A percentile compares a stretch with the other conserved stretches of the same genome.
These are phyloP conservation scores for Fistularia commersonii DNA, from an alignment of 2,797 vertebrate species.

Conservation along the genomic window DNA sequence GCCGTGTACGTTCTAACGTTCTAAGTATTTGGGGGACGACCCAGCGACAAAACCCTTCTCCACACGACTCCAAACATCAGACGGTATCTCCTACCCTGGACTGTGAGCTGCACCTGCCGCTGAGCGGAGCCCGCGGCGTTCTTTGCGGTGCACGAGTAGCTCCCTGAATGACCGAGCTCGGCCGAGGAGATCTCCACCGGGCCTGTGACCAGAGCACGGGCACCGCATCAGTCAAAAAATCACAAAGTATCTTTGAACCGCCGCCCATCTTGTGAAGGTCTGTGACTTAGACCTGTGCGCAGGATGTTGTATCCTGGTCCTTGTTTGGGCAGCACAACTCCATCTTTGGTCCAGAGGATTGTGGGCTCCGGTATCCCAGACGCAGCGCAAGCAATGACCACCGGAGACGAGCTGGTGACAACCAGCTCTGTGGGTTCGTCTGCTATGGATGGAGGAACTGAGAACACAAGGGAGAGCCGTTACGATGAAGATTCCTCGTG, in stretches of 20 bases:
- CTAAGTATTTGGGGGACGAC: background rate
- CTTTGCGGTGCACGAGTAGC: slow-evolving; percentile 82
- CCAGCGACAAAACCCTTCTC: no score
- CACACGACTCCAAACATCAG: background rate
- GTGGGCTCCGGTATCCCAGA: slow-evolving; percentile 87
- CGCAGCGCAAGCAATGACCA: slow-evolving; percentile 85
- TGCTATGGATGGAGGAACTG: slow-evolving; percentile 94
- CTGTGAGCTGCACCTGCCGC: slow-evolving; percentile 81
- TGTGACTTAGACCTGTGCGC: slow-evolving; percentile 78
- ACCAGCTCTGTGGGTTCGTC: slow-evolving; percentile 88
- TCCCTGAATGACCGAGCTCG: slow-evolving; percentile 83
- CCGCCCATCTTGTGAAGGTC: no score
- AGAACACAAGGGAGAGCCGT: slow-evolving; percentile 7
- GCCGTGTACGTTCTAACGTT: no score
- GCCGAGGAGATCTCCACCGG: slow-evolving; percentile 83
- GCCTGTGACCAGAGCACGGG: slow-evolving; percentile 65
- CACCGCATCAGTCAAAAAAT: background rate
- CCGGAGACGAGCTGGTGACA: slow-evolving; percentile 82
- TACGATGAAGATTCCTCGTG: no score
- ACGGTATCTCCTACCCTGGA: slow-evolving; percentile 89
- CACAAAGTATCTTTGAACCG: no score
- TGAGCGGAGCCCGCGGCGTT: slow-evolving; percentile 88
- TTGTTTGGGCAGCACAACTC: slow-evolving; percentile 72
- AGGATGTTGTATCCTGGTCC: slow-evolving; percentile 84
- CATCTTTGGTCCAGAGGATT: slow-evolving; percentile 91